Base-by-base conservation (phyloP, 1,140 invertebrate species). In the Caenorhabditis remanei region DNA sequence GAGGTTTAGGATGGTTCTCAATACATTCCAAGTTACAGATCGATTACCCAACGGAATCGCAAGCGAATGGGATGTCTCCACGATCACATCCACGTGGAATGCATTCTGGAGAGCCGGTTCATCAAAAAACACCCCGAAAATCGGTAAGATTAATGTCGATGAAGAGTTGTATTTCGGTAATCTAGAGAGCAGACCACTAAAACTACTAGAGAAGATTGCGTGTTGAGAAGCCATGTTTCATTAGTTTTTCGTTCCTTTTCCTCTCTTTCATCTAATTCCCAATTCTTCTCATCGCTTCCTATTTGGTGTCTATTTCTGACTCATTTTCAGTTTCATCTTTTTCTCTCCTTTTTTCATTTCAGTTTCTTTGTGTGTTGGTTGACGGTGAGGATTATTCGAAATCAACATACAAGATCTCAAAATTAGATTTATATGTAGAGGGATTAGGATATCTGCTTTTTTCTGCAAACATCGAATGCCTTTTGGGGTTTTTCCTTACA, bases 31-130 rank as follows among this genome's bases (percentile, higher is more conserved):
- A 50, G n/a, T 95, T 94, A 79, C 94, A 96, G 96, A 96, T 96
- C 93, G 95, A 96, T 93, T 96, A 96, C 93, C 95, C 95, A 88
- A 95, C 96, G 94, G 94, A 95, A 61, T 94, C 95, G 90, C 61
- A 87, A 79, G n/a, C 71, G n/a, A 79, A 79, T 50, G 46, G 71
- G 24, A 79, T 79, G 43, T 50, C 71, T 9, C 71, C 71, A 11
- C 43, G 71, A 79, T 53, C 71, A 50, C 71, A n/a, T 11, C 43
- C 46, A 19, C 43, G 71, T 21, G 71, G 5, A 53, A 43, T 50
- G 50, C 46, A 43, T 71, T 14, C 71, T 5, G 40, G 16, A 21
- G 71, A 50, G n/a, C n/a, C 19, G 11, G 14, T 79, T 43, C 71
- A 79, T 50, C 71, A 79, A 46, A 50, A 79, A 53, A 79, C 71